Evolutionary conservation across 35 echinoderm and acorn worm species (phyloP), one percentile per base, ranked within the genome.

Genomic region (Hemicentrotus pulcherrimus): DNA sequence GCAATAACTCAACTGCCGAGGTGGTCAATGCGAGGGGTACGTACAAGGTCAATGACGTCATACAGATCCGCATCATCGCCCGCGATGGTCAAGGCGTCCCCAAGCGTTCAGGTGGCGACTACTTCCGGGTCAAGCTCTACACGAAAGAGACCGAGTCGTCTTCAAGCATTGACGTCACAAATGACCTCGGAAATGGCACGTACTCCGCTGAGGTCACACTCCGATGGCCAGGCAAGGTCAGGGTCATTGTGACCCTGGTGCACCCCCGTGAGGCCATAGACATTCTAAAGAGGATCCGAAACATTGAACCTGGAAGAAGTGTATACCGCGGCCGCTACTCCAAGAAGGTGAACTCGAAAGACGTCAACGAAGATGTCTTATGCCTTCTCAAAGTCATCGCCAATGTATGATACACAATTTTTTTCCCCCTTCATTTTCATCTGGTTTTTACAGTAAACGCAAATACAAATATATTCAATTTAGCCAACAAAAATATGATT

Each of bases 131-230:
- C 33, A 95, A 71, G 47, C 61, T 96, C 28, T 86, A 28, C 46
- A 95, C 94, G 4, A 6, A 33, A 35, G 8, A 30, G 18, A 86
- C 50, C 30, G 78, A 88, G 86, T 91, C 86, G 48, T n/a, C 96
- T 4, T 48, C 94, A 59, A 60, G 60, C 48, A 88, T 92, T 11
- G 55, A 86, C 15, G 85, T 96, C 32, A 85, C 88, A 13, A 86
- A 86, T 33, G 96, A 96, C 78, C 61, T 94, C 47, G 47, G 60
- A 46, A 96, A 96, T 47, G 96, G 96, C 31, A 92, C 96, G 2
- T 96, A 96, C 59, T 92, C 65, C 46, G 96, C 47, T 4, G 78
- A 95, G 18, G 94, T 96, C 46, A 94, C 55, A 32, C 89, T 92
- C 12, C 48, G 87, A n/a, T 96, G 96, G 96, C 33, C 50, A 6